These are phyloP conservation scores for Frieseomelitta varia DNA, from an alignment of 1,140 invertebrate species.

Conservation along the genomic window DNA sequence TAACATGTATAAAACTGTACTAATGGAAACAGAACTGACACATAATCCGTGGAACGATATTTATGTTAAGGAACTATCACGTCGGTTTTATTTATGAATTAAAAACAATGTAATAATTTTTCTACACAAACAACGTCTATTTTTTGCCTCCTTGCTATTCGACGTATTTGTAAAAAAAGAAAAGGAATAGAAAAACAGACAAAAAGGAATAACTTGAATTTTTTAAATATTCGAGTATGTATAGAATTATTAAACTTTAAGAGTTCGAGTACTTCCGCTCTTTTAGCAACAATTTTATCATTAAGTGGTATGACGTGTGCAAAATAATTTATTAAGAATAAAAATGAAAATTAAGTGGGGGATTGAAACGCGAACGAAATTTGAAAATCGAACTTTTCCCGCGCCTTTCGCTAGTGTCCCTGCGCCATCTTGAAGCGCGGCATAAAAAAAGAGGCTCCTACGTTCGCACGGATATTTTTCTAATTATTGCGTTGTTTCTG, in stretches of 20 bases:
- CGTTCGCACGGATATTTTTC: not conserved
- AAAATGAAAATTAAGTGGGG: not conserved
- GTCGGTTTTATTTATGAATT: slow-evolving; percentile 34
- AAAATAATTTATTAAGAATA: not conserved
- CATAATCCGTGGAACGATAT: slow-evolving; percentile 1
- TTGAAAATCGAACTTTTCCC: not conserved
- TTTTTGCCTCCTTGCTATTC: not conserved
- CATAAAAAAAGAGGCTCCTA: not conserved
- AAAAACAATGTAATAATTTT: slow-evolving; percentile 31
- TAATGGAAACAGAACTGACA: slow-evolving; percentile 18
- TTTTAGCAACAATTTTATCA: not conserved
- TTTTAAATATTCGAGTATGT: not conserved
- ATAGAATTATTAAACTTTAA: not conserved
- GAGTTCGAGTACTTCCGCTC: not conserved
- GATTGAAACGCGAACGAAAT: not conserved
- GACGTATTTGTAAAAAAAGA: not conserved
- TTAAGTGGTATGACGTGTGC: not conserved
- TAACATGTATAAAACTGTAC: not conserved
- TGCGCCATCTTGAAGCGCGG: not conserved
- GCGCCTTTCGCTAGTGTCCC: no score
- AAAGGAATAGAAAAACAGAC: not conserved
- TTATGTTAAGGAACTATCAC: slow-evolving; percentile 20
- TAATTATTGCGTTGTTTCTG: not conserved
- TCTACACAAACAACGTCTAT: not conserved
- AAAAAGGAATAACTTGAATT: not conserved